Conservation (phyloP, 2,113 vertebrate genomes). For the Tragelaphus strepsiceros region DNA sequence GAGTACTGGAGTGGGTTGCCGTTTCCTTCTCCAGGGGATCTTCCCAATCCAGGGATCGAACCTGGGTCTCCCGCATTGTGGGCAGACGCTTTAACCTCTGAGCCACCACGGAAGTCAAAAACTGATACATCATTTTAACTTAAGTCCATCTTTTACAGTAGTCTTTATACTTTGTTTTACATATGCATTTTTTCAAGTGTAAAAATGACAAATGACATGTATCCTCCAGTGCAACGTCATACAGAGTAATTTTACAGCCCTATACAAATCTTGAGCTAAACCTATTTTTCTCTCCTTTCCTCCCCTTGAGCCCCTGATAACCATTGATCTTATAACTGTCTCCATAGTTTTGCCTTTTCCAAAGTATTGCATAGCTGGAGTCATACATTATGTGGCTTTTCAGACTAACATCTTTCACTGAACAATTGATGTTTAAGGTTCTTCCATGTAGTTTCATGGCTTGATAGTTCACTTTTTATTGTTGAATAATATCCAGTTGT, state of each 20-base stretch:
- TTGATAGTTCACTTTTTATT: neutral
- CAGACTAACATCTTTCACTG: neutral
- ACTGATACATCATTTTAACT: neutral
- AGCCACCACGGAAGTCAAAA: neutral
- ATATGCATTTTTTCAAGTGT: neutral
- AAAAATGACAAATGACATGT: neutral
- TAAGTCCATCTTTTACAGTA: neutral
- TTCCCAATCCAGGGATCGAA: too few species aligned
- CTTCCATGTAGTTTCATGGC: neutral
- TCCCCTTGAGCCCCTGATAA: fast-evolving
- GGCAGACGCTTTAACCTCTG: too few species aligned
- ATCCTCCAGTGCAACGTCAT: neutral
- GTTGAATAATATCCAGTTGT: neutral
- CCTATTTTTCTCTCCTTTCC: neutral
- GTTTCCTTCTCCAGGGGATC: too few species aligned
- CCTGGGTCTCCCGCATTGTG: too few species aligned
- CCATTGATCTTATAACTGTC: neutral
- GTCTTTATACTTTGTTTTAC: neutral
- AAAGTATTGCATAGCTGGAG: neutral
- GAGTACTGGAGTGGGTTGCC: too few species aligned
- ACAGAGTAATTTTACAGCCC: neutral
- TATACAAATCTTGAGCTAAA: neutral
- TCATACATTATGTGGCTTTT: neutral
- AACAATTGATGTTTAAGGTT: neutral
- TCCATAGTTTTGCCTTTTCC: neutral